A percentile compares a stretch with the other conserved stretches of the same genome.
Evolutionary conservation across 2,113 vertebrate species (phyloP).

Genomic region (Polyodon spathula): DNA sequence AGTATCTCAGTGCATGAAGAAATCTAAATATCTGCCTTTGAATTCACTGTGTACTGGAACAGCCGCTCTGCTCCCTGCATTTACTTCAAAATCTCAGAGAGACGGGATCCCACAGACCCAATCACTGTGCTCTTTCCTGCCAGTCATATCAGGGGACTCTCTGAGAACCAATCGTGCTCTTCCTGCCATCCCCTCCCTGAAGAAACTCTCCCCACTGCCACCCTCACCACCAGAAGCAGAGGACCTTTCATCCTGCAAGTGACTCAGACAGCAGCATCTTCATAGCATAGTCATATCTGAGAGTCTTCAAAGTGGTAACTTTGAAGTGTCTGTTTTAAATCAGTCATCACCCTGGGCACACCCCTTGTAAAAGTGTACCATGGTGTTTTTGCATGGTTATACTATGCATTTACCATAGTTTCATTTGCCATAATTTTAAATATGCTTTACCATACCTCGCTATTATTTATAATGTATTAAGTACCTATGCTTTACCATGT

Average conservation of each 20-base stretch:
- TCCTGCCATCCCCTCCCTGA: slow-evolving; percentile 68
- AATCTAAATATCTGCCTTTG: slow-evolving; percentile 48
- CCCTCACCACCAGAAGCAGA: slow-evolving; percentile 10
- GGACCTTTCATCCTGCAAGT: slow-evolving; percentile 17
- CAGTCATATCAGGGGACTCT: slow-evolving; percentile 51
- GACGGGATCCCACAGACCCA: slow-evolving; percentile 36
- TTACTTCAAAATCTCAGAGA: slow-evolving; percentile 30
- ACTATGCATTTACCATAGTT: too few relatives aligned
- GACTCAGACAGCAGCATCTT: too few relatives aligned
- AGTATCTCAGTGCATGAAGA: slow-evolving; percentile 48
- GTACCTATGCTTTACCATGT: too few relatives aligned
- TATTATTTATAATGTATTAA: too few relatives aligned
- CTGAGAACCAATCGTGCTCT: slow-evolving; percentile 56
- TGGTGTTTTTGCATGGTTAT: too few relatives aligned
- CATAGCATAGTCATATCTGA: too few relatives aligned
- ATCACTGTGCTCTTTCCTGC: slow-evolving; percentile 39
- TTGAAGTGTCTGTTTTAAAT: too few relatives aligned
- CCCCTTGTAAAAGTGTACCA: too few relatives aligned
- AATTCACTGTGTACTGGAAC: slow-evolving; percentile 33
- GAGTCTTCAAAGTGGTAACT: too few relatives aligned
- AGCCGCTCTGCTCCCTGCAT: slow-evolving; percentile 34
- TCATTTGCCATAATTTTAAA: too few relatives aligned
- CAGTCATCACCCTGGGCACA: too few relatives aligned
- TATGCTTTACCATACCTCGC: too few relatives aligned
- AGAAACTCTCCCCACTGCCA: slow-evolving; percentile 34